These are phyloP conservation scores for Hycleus cichorii DNA, from an alignment of 1,140 invertebrate genomes.

Conservation along the genomic window DNA sequence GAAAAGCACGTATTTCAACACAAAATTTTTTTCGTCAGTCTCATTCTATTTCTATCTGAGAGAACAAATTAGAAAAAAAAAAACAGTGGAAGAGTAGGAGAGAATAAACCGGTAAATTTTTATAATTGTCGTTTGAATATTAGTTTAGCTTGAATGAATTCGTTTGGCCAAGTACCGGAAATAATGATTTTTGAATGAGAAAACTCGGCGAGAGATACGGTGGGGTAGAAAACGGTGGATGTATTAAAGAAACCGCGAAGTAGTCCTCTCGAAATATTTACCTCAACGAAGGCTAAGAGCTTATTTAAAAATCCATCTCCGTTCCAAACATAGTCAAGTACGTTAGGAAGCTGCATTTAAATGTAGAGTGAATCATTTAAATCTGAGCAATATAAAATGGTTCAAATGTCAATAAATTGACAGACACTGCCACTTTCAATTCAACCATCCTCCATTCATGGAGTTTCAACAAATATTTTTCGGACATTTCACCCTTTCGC, in stretches of 20 bases:
- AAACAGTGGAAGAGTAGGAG: too few species aligned
- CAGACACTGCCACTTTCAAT: slow-evolving; percentile 16
- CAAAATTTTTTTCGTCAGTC: too few species aligned
- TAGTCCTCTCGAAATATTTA: slow-evolving; percentile 21
- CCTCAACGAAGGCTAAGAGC: slow-evolving; percentile 19
- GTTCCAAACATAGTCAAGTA: slow-evolving; percentile 22
- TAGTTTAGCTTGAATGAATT: slow-evolving; percentile 10
- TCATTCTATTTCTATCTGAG: too few species aligned
- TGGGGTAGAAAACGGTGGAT: neutral
- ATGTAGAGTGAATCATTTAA: slow-evolving; percentile 26
- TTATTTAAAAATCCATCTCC: slow-evolving; percentile 29
- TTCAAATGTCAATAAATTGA: slow-evolving; percentile 23
- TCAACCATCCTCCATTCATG: slow-evolving; percentile 20
- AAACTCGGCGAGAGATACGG: neutral
- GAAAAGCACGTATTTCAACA: neutral
- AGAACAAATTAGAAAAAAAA: too few species aligned
- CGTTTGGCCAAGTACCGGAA: slow-evolving; percentile 4
- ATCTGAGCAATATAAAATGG: slow-evolving; percentile 25
- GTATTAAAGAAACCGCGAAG: slow-evolving; percentile 11
- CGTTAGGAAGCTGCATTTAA: slow-evolving; percentile 23
- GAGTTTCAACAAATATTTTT: neutral
- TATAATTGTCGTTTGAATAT: neutral
- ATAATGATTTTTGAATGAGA: slow-evolving; percentile 16
- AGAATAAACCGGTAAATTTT: too few species aligned
- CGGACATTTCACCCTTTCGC: too few species aligned